Percentiles rank a stretch among this genome's conserved stretches.
Evolutionary conservation across 2,113 vertebrate genomes (phyloP).

Genomic region (Alexandromys fortis): DNA sequence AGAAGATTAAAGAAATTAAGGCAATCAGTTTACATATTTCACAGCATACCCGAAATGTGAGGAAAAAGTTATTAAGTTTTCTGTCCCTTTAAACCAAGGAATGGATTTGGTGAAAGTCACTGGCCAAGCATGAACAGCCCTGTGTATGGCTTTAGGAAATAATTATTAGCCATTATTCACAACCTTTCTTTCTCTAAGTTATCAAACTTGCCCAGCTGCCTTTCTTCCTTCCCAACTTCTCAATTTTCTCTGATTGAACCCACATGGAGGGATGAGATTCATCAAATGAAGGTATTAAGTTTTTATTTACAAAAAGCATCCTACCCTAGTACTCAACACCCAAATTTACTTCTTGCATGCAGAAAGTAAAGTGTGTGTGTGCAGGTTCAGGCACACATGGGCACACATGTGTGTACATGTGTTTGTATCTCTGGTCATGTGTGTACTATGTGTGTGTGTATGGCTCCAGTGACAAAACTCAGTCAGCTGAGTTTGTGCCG

Average conservation of each 20-base stretch:
- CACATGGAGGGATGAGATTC: neutral
- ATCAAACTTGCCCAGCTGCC: neutral
- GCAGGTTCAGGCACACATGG: neutral
- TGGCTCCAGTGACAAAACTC: neutral
- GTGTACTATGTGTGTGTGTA: too few species aligned
- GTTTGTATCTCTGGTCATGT: neutral
- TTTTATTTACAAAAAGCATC: neutral
- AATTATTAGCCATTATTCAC: conserved; percentile 29
- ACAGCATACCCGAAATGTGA: conserved; percentile 46
- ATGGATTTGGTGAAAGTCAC: neutral
- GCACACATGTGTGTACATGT: too few species aligned
- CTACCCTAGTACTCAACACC: neutral
- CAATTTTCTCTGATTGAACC: conserved; percentile 3
- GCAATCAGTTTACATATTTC: conserved; percentile 67
- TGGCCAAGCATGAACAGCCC: neutral
- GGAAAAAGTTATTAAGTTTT: conserved; percentile 8
- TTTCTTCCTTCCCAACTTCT: neutral
- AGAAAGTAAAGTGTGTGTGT: neutral
- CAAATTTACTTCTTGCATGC: conserved; percentile 18
- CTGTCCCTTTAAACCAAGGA: neutral
- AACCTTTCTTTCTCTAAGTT: conserved; percentile 41
- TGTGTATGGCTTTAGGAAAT: neutral
- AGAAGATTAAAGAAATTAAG: conserved; percentile 82
- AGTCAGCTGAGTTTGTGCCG: neutral
- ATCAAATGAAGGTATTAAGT: conserved; percentile 2